Evolutionary conservation across 2,888 invertebrate species (phyloP).

Genomic region (Mythimna impura): DNA sequence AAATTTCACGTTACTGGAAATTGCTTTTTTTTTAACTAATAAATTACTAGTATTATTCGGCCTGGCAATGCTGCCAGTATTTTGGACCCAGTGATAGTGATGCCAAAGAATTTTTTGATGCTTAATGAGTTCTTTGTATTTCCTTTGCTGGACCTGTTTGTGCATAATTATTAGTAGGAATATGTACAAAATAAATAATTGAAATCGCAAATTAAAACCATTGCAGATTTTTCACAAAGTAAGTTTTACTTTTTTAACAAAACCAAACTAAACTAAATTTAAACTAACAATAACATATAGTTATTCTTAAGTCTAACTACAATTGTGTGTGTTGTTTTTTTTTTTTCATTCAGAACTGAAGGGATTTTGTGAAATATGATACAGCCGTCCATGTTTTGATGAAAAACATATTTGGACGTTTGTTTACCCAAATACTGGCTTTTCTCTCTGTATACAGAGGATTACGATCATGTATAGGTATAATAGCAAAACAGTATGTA

Average conservation of each 20-base stretch:
- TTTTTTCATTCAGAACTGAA: background rate
- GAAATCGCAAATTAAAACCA: background rate
- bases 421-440: slow-evolving; percentile 17
- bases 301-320: background rate
- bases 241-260: background rate
- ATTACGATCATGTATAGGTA: slow-evolving; percentile 27
- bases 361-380: background rate
- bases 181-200: too few species aligned
- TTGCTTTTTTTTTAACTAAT: too few species aligned
- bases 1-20: too few species aligned
- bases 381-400: background rate
- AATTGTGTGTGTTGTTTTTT: background rate
- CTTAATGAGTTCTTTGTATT: too few species aligned
- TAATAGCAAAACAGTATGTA: slow-evolving; percentile 3
- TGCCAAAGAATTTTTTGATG: too few species aligned
- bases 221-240: background rate
- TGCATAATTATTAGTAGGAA: too few species aligned
- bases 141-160: too few species aligned
- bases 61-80: too few species aligned
- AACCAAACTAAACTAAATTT: background rate
- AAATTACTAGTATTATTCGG: too few species aligned
- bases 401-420: slow-evolving; percentile 14
- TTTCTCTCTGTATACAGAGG: slow-evolving; percentile 21
- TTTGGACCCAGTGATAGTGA: too few species aligned
- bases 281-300: background rate